Base-by-base conservation (phyloP, 2,797 vertebrate species). In the Sebastes trivittatus region DNA sequence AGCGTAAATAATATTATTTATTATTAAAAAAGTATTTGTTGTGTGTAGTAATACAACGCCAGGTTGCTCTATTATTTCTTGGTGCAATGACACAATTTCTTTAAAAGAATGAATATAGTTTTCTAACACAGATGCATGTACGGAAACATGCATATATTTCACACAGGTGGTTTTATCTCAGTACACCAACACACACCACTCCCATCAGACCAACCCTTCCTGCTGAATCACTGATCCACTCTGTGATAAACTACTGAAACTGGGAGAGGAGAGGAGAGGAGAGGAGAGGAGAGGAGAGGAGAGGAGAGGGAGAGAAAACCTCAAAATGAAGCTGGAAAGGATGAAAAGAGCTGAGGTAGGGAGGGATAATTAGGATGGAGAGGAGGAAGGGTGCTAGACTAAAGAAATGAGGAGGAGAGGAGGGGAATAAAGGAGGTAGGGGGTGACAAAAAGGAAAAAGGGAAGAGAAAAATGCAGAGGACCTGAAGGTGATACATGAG, bases 221-320 rank as follows among this genome's bases (percentile, higher is more conserved):
- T 73, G 70, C 64, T 76, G 67, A 16, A 61, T 81, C 68, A 68
- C 69, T 23, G 59, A 34, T 63, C 22, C 58, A 3, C 25, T 38
- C 13, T 38, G 49, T 72, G 29, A 55, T 72, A 78, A 75, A 66
- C 61, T 49, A 56, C 11, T 60, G 58, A 65, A 27, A 58, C 6
- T 27, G 36, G 25, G 42, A 49, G 38, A 42, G 38, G 38, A 16
- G 14, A 38, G 34, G 7, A 6, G 60, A 63, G 29, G 58, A 60
- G 52, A 6, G 11, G 49, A 27, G 9, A 59, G 27, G 7, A 6
- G 60, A 73, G 29, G 42, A 60, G 52, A 10, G 11, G 49, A 27
- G 9, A 59, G 1, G 13, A 29, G 11, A 59, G 32, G 30, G 23
- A 25, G 23, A 32, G 27, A 14, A 29, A 63, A 52, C 5, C 30